phyloP scores from a whole-genome alignment of 2,113 vertebrate species.

The Dipodomys merriami region DNA sequence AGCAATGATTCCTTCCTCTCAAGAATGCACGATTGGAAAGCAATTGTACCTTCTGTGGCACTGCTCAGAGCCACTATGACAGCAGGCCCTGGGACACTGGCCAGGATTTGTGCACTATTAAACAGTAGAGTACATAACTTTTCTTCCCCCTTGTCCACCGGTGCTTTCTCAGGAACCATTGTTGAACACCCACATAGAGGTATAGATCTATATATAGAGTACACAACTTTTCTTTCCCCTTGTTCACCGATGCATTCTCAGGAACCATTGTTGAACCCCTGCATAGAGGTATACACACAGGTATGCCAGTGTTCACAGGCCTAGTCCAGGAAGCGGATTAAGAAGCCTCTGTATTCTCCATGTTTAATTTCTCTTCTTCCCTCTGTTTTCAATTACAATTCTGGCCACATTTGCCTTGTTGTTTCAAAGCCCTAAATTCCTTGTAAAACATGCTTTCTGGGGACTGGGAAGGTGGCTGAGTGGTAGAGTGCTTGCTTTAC shows the following conservation, averaged over 20 bases:
- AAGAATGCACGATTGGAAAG: slow-evolving; percentile 21
- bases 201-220: too few species aligned
- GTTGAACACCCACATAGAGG: neutral
- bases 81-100: neutral
- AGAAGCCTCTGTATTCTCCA: neutral
- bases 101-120: neutral
- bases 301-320: neutral
- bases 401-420: neutral
- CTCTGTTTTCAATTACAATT: neutral
- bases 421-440: neutral
- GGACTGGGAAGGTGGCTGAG: too few species aligned
- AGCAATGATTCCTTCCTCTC: neutral
- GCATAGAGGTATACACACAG: neutral
- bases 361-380: neutral
- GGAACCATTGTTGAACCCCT: neutral
- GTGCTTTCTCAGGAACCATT: neutral
- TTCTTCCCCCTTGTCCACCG: neutral
- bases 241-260: neutral
- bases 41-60: neutral
- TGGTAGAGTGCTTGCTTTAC: too few species aligned
- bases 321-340: neutral
- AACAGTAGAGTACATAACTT: neutral
- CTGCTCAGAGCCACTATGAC: neutral
- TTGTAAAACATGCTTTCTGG: neutral
- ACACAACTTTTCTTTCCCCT: neutral